A percentile compares a stretch with the other conserved stretches of the same genome.
Conservation (phyloP, 2,797 vertebrate species). For the Pangasius mekongensis region DNA sequence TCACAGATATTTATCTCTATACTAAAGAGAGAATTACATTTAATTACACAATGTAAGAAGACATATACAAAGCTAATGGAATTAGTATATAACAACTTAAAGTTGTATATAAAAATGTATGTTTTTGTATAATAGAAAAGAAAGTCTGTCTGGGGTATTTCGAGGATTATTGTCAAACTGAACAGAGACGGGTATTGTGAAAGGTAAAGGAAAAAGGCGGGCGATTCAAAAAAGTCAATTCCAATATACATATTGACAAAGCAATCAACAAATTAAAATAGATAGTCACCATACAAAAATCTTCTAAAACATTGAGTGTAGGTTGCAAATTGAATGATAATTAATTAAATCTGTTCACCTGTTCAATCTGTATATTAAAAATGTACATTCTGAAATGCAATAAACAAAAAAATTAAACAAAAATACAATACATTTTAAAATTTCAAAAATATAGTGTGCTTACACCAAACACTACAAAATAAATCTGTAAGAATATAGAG, state of each 20-base stretch:
- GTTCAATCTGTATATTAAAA: too few species aligned
- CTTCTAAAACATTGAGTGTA: not conserved
- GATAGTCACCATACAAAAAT: not conserved
- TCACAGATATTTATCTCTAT: not conserved
- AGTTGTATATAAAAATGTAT: slow-evolving; percentile 1
- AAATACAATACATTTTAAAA: not conserved
- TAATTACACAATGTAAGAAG: not conserved
- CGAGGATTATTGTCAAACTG: not conserved
- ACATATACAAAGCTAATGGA: not conserved
- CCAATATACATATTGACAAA: not conserved
- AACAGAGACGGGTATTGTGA: not conserved
- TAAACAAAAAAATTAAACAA: not conserved
- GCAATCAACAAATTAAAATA: not conserved
- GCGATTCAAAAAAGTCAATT: not conserved
- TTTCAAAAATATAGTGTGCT: not conserved
- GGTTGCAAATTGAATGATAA: not conserved
- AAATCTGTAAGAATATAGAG: not conserved
- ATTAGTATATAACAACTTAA: not conserved
- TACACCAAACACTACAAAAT: not conserved
- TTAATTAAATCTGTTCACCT: not conserved
- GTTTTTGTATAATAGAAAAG: slow-evolving; percentile 12
- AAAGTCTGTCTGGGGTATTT: not conserved
- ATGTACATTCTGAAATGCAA: not conserved
- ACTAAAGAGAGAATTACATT: not conserved
- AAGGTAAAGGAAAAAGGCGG: not conserved